These are phyloP conservation scores for Ormyrus thymus DNA, from an alignment of 2,888 invertebrate genomes.

Conservation along the genomic window DNA sequence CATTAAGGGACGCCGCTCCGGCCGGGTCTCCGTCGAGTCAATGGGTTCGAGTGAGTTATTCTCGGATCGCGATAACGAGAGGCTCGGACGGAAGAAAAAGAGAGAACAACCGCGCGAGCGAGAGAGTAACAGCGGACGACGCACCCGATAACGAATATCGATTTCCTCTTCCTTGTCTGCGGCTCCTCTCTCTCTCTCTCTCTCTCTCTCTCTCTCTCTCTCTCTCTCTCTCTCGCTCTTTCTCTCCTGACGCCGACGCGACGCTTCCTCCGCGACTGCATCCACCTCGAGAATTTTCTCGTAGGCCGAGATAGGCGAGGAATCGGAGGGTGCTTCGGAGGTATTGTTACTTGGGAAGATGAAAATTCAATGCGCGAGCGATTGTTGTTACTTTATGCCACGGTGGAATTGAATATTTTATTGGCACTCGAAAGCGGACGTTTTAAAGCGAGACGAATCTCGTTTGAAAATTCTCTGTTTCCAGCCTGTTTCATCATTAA, in stretches of 20 bases:
- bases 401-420: too few species aligned
- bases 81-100: slow-evolving; percentile 17
- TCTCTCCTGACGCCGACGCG: not conserved
- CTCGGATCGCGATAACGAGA: slow-evolving; percentile 58
- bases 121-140: slow-evolving; percentile 19
- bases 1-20: slow-evolving; percentile 48
- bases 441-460: too few species aligned
- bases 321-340: too few species aligned
- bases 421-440: too few species aligned
- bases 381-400: too few species aligned
- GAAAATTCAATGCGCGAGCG: too few species aligned
- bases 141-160: slow-evolving; percentile 53
- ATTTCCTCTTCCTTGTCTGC: slow-evolving; percentile 53
- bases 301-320: too few species aligned
- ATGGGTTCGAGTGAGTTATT: slow-evolving; percentile 59
- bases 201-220: not conserved
- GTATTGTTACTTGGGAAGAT: too few species aligned
- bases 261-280: not conserved
- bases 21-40: slow-evolving; percentile 42
- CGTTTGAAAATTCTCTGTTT: too few species aligned
- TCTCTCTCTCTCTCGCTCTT: not conserved
- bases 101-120: not conserved
- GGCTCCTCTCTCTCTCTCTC: not conserved
- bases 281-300: not conserved
- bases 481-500: too few species aligned